Evolutionary conservation across 2,797 vertebrate genomes (phyloP).

Genomic region (Oceanodroma leucorhoa): DNA sequence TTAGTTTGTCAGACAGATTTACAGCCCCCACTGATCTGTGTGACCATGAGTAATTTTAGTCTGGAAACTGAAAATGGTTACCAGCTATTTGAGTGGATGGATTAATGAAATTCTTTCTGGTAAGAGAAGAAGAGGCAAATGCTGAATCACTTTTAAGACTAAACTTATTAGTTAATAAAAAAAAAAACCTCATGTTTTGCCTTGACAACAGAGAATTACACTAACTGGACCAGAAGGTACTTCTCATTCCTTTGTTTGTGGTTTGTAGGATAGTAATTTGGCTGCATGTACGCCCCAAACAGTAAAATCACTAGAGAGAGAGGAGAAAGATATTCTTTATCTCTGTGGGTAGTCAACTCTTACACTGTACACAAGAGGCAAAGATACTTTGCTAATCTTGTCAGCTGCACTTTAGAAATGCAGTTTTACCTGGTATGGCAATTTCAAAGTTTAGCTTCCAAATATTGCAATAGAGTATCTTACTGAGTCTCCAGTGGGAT

Average conservation of each 20-base stretch:
- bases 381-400: not conserved
- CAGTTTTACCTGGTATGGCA: not conserved
- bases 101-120: not conserved
- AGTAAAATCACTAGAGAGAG: not conserved
- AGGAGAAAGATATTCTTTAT: not conserved
- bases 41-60: not conserved
- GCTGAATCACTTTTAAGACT: not conserved
- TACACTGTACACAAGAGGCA: not conserved
- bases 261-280: not conserved
- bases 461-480: not conserved
- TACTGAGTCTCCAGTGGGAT: not conserved
- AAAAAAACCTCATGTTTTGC: not conserved
- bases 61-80: not conserved
- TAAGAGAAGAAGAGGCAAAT: not conserved
- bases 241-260: not conserved
- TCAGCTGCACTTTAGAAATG: not conserved
- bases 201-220: not conserved
- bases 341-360: not conserved
- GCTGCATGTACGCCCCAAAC: not conserved
- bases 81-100: not conserved
- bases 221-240: not conserved
- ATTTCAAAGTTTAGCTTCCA: not conserved
- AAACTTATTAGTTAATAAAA: not conserved
- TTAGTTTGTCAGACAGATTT: not conserved
- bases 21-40: not conserved